Evolutionary conservation across 2,113 vertebrate species (phyloP).

Genomic region (Delphinus delphis): DNA sequence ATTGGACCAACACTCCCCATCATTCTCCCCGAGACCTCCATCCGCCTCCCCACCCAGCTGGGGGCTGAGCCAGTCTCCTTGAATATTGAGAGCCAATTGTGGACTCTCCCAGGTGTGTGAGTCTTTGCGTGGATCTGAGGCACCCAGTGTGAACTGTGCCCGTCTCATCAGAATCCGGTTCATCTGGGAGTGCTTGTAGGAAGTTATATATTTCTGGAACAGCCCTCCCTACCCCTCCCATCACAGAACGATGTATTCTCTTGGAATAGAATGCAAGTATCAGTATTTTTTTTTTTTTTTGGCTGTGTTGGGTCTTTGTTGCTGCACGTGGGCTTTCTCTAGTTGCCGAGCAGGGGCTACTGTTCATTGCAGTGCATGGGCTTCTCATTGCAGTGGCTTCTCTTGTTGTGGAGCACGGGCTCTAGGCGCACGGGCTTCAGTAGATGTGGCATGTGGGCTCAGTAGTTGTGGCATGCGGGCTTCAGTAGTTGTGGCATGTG

Average conservation of each 20-base stretch:
- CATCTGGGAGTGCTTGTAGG: no score
- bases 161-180: not conserved
- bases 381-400: no score
- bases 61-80: not conserved
- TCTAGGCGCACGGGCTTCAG: rapidly evolving
- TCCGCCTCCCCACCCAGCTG: no score
- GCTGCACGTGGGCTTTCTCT: no score
- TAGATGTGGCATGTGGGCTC: no score
- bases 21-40: not conserved
- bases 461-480: no score
- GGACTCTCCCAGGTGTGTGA: not conserved
- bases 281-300: no score
- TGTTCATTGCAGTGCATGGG: rapidly evolving
- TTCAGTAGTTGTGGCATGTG: rapidly evolving
- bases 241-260: not conserved
- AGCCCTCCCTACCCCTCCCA: not conserved
- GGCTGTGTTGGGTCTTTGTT: no score
- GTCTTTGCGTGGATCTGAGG: not conserved
- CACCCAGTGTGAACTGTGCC: no score
- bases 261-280: not conserved
- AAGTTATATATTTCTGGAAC: not conserved
- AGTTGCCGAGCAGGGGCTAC: no score
- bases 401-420: no score
- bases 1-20: not conserved
- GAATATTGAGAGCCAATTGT: not conserved